Base-by-base conservation (phyloP, 1,140 invertebrate species). In the Elysia chlorotica region DNA sequence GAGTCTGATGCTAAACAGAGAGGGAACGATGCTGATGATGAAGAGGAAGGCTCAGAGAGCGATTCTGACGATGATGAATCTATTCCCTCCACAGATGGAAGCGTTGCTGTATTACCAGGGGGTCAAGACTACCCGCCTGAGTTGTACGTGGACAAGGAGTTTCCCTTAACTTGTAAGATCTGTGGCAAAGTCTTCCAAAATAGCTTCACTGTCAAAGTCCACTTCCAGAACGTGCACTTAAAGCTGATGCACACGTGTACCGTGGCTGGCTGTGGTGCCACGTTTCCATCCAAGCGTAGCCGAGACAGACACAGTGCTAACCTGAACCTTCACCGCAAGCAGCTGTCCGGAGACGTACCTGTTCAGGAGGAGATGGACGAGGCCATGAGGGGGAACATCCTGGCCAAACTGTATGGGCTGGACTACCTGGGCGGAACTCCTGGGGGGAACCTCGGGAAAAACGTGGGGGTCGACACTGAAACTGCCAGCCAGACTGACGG, bases 221-320 rank as follows among this genome's bases (percentile, higher is more conserved):
- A 98, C 83, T 98, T 96, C 87, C 95, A 96, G 89, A 97, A 95
- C 86, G 94, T 96, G 0, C 97, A 98, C 88, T 91, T 98, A 54
- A 98, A 98, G 87, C 87, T 98, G 71, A 96, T 97, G 93, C 96
- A 98, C 87, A 95, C 94, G 81, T 99, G 97, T 88, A 96, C 93
- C 74, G 93, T 98, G 2, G 95, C 97, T 74, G 96, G 96, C n/a
- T 98, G 96, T 84, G 95, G 95, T 85, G 96, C 96, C 0, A 93
- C 95, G 0, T 99, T 98, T 83, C 95, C 95, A n/a, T 97, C 96
- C 0, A 98, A 96, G 85, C 88, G 95, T 62, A 96, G 94, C 76
- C 91, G 96, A 71, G 96, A 99, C 83, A 89, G 96, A 2, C 96
- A 99, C 86, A 96, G 94, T 79, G 92, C 95, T 0, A 98, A 99